These are phyloP conservation scores for Zaprionus taronus DNA, from an alignment of 1,140 invertebrate species.

Conservation along the genomic window DNA sequence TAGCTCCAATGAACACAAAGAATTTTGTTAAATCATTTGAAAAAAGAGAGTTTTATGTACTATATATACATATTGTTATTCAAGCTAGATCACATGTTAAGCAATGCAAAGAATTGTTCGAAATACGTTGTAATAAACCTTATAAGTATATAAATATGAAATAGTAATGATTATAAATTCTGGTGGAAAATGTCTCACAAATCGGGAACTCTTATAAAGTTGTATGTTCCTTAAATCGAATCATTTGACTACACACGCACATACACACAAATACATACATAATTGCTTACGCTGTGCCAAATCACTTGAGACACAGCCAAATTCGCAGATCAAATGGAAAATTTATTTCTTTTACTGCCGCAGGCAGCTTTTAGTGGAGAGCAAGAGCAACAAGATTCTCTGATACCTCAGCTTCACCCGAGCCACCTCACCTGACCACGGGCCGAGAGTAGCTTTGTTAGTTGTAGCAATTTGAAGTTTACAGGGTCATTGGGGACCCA, in stretches of 20 bases:
- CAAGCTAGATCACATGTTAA: no score
- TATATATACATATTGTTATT: no score
- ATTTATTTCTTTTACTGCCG: constrained; percentile 41
- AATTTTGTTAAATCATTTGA: no score
- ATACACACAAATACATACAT: neutral
- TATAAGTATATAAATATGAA: neutral
- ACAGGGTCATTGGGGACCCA: constrained; percentile 73
- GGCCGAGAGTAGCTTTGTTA: constrained; percentile 42
- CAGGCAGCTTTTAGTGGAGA: constrained; percentile 21
- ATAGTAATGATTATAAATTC: neutral
- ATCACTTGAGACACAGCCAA: constrained; percentile 35
- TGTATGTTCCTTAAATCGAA: neutral
- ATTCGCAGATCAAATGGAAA: constrained; percentile 34
- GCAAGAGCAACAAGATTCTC: constrained; percentile 8
- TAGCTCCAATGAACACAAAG: no score
- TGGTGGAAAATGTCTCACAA: neutral
- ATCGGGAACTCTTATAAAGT: neutral
- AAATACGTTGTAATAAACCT: no score
- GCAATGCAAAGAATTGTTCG: neutral
- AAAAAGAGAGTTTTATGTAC: no score
- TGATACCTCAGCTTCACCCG: neutral
- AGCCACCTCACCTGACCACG: constrained; percentile 43
- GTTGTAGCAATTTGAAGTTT: constrained; percentile 81
- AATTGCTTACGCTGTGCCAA: constrained; percentile 5
- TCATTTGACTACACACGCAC: constrained; percentile 21